phyloP scores from a whole-genome alignment of 1,140 invertebrate species.

The Liolophura sinensis region DNA sequence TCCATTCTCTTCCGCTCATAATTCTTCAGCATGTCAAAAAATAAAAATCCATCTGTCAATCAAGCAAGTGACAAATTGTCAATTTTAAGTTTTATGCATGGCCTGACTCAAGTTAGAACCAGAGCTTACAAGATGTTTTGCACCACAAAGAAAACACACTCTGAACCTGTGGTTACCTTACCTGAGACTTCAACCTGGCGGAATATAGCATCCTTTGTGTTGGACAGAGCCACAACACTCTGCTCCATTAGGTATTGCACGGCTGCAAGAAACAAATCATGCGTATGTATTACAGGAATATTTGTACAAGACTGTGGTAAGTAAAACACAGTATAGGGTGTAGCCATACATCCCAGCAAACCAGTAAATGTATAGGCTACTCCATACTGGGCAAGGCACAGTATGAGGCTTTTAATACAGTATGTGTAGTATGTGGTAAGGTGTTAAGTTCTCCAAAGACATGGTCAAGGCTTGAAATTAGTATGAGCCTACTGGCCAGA shows the following conservation, averaged over 20 bases:
- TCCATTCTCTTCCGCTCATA: too few relatives aligned
- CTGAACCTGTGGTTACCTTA: conserved; percentile 15
- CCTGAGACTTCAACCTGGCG: conserved; percentile 43
- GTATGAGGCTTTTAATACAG: too few relatives aligned
- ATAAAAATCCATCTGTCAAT: not conserved
- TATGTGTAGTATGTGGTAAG: too few relatives aligned
- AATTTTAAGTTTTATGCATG: too few relatives aligned
- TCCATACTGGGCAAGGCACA: too few relatives aligned
- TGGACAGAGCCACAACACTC: conserved; percentile 28
- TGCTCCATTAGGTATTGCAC: conserved; percentile 48
- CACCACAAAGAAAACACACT: not conserved
- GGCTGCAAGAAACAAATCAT: conserved; percentile 34
- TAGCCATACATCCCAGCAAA: not conserved
- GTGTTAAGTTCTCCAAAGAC: too few relatives aligned
- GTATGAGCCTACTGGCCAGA: too few relatives aligned
- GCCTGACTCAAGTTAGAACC: not conserved
- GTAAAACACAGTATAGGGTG: not conserved
- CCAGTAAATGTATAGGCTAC: too few relatives aligned
- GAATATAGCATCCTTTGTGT: conserved; percentile 46
- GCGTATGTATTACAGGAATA: too few relatives aligned
- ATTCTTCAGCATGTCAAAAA: too few relatives aligned
- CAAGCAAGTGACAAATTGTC: not conserved
- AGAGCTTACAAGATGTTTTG: not conserved
- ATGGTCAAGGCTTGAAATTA: too few relatives aligned
- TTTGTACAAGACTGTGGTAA: not conserved